A percentile compares a stretch with the other conserved stretches of the same genome.
Evolutionary conservation across 2,797 vertebrate species (phyloP).

Genomic region (Pangasius djambal): DNA sequence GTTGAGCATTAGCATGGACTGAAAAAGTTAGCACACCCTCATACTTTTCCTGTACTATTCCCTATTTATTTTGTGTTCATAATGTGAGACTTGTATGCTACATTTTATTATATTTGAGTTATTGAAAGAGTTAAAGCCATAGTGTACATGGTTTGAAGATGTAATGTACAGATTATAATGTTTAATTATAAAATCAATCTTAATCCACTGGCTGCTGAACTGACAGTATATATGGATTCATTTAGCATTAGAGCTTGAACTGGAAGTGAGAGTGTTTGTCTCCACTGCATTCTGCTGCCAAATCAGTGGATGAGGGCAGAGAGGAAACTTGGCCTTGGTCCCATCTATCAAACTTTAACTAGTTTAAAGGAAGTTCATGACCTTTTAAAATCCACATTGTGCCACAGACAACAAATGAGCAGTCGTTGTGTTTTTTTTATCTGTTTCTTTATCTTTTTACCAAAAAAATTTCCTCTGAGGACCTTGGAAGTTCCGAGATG

Average conservation of each 20-base stretch:
- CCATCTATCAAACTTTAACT: slow-evolving; percentile 41
- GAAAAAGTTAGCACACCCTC: slow-evolving; percentile 17
- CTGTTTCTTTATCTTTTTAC: slow-evolving; percentile 1
- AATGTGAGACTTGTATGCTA: slow-evolving; percentile 33
- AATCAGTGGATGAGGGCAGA: slow-evolving; percentile 26
- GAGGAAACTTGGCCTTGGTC: slow-evolving; percentile 21
- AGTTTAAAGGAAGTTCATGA: slow-evolving; percentile 32
- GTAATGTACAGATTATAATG: slow-evolving; percentile 18
- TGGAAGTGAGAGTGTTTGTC: slow-evolving; percentile 21
- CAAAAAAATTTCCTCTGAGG: background rate
- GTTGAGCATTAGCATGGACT: background rate
- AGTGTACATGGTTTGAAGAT: slow-evolving; percentile 38
- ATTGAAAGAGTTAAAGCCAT: slow-evolving; percentile 54
- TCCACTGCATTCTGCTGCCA: slow-evolving; percentile 38
- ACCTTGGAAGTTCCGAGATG: background rate
- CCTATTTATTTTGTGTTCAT: slow-evolving; percentile 11
- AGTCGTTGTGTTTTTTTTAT: background rate
- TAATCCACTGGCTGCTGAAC: slow-evolving; percentile 38
- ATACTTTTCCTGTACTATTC: slow-evolving; percentile 26
- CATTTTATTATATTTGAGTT: slow-evolving; percentile 30
- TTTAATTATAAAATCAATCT: slow-evolving; percentile 32
- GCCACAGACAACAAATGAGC: slow-evolving; percentile 31
- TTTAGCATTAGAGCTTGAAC: slow-evolving; percentile 15
- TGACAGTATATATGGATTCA: slow-evolving; percentile 40
- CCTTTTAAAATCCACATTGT: slow-evolving; percentile 35